phyloP scores from a whole-genome alignment of 2,113 vertebrate species.

The Alectura lathami region DNA sequence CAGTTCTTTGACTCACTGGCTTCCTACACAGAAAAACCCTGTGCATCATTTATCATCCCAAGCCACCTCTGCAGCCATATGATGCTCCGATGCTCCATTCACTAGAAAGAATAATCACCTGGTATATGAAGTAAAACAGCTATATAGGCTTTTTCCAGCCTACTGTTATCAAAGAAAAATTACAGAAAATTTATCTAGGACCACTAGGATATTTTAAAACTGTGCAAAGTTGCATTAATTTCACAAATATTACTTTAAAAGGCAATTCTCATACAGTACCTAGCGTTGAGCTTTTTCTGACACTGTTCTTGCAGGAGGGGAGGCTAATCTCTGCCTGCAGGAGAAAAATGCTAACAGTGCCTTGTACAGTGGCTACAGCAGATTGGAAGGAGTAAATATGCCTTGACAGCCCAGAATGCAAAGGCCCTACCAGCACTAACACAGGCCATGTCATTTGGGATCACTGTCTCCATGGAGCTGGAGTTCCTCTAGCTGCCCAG shows the following conservation, averaged over 20 bases:
- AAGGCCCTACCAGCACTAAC: background rate
- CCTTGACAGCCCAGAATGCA: background rate
- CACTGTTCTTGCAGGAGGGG: background rate
- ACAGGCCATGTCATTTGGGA: background rate
- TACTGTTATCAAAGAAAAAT: background rate
- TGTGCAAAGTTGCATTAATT: background rate
- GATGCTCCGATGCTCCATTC: background rate
- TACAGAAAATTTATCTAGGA: background rate
- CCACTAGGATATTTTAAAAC: background rate
- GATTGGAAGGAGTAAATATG: background rate
- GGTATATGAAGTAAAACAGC: background rate
- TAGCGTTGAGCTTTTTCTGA: background rate
- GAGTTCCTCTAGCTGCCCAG: background rate
- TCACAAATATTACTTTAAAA: background rate
- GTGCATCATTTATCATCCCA: background rate
- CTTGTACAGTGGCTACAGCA: background rate
- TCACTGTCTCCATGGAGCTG: background rate
- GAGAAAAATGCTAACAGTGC: background rate
- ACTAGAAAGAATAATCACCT: background rate
- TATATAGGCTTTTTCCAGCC: background rate
- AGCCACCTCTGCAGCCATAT: background rate
- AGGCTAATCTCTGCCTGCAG: background rate
- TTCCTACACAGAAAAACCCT: background rate
- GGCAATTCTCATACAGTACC: background rate
- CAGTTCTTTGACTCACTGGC: background rate